phyloP scores from a whole-genome alignment of 2,888 invertebrate species.

The Drosophila vallismaia region DNA sequence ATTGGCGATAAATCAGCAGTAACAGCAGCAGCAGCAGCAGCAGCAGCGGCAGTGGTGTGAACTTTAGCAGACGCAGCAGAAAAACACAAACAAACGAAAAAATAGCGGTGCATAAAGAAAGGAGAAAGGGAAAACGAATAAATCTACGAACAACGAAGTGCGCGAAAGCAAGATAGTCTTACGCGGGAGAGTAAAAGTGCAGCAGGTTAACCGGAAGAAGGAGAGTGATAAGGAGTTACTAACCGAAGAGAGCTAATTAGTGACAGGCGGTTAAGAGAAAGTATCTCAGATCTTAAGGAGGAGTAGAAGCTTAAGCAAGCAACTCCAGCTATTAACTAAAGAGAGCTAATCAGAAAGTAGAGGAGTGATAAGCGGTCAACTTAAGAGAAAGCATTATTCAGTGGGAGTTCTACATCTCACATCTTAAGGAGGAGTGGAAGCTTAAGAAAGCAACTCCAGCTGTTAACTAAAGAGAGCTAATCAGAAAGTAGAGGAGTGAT shows the following conservation, averaged over 20 bases:
- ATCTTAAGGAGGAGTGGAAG: neutral
- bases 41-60: constrained; percentile 38
- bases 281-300: neutral
- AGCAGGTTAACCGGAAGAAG: neutral
- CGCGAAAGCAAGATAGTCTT: constrained; percentile 25
- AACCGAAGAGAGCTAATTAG: neutral
- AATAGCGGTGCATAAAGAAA: constrained; percentile 27
- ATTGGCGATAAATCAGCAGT: constrained; percentile 57
- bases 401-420: neutral
- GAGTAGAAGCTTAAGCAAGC: neutral
- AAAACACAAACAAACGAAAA: constrained; percentile 48
- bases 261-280: constrained; percentile 1
- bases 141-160: constrained; percentile 47
- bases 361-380: neutral
- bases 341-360: constrained; percentile 6
- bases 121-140: constrained; percentile 58
- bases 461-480: neutral
- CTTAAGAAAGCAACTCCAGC: neutral
- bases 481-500: neutral
- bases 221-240: constrained; percentile 1
- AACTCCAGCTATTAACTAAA: neutral
- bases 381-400: neutral
- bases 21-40: constrained; percentile 22
- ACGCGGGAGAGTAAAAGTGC: constrained; percentile 5
- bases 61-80: constrained; percentile 41